phyloP scores from a whole-genome alignment of 2,113 vertebrate genomes.

The Crotalus viridis region DNA sequence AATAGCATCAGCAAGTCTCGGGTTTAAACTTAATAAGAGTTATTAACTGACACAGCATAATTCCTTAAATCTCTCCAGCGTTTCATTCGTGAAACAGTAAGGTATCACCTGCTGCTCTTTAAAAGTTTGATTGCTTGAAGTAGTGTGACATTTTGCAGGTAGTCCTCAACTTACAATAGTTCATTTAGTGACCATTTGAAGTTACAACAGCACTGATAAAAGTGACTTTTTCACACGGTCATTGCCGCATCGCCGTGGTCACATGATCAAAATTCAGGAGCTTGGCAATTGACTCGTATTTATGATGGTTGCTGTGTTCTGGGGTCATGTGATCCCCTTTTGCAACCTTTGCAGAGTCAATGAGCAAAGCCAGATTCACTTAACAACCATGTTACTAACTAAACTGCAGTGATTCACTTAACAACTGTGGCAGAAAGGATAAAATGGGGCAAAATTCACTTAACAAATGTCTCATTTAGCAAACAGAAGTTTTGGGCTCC shows the following conservation, averaged over 20 bases:
- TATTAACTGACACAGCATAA: conserved; percentile 46
- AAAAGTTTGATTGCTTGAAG: neutral
- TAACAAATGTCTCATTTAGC: no score
- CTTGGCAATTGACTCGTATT: no score
- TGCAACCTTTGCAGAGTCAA: no score
- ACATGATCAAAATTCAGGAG: neutral
- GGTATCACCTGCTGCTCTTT: neutral
- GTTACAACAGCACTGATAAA: neutral
- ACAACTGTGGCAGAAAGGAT: no score
- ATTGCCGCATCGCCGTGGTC: neutral
- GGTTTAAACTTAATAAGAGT: conserved; percentile 58
- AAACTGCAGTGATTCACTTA: no score
- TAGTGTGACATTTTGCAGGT: neutral
- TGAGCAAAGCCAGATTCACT: no score
- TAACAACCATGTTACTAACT: no score
- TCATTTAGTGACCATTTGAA: neutral
- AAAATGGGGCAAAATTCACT: no score
- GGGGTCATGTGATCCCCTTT: no score
- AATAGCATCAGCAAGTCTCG: conserved; percentile 49
- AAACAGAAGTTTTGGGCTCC: no score
- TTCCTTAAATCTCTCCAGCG: conserved; percentile 18
- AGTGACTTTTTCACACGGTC: neutral
- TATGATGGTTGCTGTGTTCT: no score
- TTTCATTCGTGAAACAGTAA: conserved; percentile 33
- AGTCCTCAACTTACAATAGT: neutral